These are phyloP conservation scores for Ceraclea dissimilis DNA, from an alignment of 2,888 invertebrate species.

Conservation along the genomic window DNA sequence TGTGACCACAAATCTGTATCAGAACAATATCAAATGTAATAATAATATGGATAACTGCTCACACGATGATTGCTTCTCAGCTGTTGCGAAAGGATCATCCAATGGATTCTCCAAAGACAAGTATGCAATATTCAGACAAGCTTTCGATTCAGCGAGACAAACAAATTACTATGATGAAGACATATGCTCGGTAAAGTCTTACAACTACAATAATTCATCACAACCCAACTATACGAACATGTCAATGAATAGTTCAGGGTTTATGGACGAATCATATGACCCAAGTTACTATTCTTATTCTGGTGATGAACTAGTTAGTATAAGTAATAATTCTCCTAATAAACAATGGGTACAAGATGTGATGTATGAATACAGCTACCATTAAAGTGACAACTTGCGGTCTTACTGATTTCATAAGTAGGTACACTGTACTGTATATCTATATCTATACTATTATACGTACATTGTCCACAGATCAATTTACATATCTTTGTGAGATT, in stretches of 20 bases:
- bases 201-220: neutral
- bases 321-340: neutral
- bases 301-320: neutral
- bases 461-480: no score
- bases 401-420: no score
- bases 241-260: constrained; percentile 4
- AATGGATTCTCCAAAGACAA: constrained; percentile 41
- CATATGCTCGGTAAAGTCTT: neutral
- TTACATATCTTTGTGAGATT: no score
- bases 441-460: no score
- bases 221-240: neutral
- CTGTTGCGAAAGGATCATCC: constrained; percentile 7
- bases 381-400: neutral
- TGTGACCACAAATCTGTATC: constrained; percentile 8
- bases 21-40: constrained; percentile 23
- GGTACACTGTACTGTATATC: no score
- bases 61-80: constrained; percentile 10
- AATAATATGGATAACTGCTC: constrained; percentile 4
- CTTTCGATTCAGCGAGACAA: constrained; percentile 43
- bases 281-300: constrained; percentile 3
- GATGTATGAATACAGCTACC: constrained; percentile 7
- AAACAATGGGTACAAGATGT: constrained; percentile 3
- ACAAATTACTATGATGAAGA: neutral
- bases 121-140: constrained; percentile 52
- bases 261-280: constrained; percentile 3